Evolutionary conservation across 1,140 invertebrate species (phyloP).

Genomic region (Leptinotarsa lineolata): DNA sequence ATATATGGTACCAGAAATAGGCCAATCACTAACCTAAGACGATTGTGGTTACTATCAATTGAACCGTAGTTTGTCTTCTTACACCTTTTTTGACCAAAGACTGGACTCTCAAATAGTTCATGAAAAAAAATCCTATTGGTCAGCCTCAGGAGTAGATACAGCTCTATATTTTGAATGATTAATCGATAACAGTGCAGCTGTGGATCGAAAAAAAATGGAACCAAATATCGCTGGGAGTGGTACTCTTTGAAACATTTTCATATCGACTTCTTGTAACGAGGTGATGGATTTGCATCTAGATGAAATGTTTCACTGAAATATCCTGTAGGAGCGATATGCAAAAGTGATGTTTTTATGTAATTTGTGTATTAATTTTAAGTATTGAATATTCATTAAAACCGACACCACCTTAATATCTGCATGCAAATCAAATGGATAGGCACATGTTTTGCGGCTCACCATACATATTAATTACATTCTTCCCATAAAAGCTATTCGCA

Average conservation of each 20-base stretch:
- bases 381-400: background rate
- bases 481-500: constrained; percentile 2
- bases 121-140: too few species aligned
- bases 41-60: too few species aligned
- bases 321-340: background rate
- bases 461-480: constrained; percentile 9
- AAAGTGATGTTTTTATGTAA: constrained; percentile 6
- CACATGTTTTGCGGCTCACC: constrained; percentile 2
- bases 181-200: background rate
- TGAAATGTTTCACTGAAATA: constrained; percentile 1
- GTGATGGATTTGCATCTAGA: background rate
- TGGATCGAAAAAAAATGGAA: background rate
- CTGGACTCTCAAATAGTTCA: too few species aligned
- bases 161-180: background rate
- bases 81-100: too few species aligned
- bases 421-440: constrained; percentile 6
- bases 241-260: background rate
- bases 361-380: constrained; percentile 7
- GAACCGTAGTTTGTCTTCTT: too few species aligned
- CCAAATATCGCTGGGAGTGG: background rate
- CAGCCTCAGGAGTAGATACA: background rate
- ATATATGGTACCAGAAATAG: too few species aligned
- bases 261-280: background rate
- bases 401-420: background rate
- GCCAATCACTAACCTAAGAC: too few species aligned